Conservation (phyloP, 1,140 invertebrate genomes). For the Cecropterus lyciades region DNA sequence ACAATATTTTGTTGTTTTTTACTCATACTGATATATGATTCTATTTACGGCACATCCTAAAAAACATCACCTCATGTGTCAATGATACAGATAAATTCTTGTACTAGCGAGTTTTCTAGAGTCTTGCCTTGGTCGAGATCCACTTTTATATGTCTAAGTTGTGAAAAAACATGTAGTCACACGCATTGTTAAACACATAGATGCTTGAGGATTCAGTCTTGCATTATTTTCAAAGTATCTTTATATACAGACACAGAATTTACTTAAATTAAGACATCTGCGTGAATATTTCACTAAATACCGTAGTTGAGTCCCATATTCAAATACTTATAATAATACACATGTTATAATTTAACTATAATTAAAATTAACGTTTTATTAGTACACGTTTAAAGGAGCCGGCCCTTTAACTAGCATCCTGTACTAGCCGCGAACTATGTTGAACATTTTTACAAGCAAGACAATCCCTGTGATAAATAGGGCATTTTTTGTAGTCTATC, state of each 20-base stretch:
- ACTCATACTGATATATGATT: too few relatives aligned
- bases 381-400: constrained; percentile 63
- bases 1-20: too few relatives aligned
- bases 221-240: constrained; percentile 61
- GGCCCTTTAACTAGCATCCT: constrained; percentile 69
- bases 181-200: constrained; percentile 32
- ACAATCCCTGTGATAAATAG: constrained; percentile 11
- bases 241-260: constrained; percentile 74
- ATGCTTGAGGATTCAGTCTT: constrained; percentile 71
- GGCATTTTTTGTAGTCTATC: too few relatives aligned
- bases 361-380: constrained; percentile 60
- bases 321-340: constrained; percentile 77
- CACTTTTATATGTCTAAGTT: background rate
- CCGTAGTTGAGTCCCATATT: constrained; percentile 80
- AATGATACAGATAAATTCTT: constrained; percentile 16
- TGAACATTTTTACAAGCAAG: constrained; percentile 62
- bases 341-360: constrained; percentile 63
- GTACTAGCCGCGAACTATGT: constrained; percentile 59
- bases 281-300: constrained; percentile 77
- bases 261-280: constrained; percentile 62
- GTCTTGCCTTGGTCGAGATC: too few relatives aligned
- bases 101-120: too few relatives aligned
- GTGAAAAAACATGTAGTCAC: constrained; percentile 19
- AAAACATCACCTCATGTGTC: too few relatives aligned
- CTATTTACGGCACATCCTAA: too few relatives aligned